Percentiles rank a stretch among this genome's conserved stretches.
Conservation (phyloP, 1,140 invertebrate species). For the Glomeris maerens region DNA sequence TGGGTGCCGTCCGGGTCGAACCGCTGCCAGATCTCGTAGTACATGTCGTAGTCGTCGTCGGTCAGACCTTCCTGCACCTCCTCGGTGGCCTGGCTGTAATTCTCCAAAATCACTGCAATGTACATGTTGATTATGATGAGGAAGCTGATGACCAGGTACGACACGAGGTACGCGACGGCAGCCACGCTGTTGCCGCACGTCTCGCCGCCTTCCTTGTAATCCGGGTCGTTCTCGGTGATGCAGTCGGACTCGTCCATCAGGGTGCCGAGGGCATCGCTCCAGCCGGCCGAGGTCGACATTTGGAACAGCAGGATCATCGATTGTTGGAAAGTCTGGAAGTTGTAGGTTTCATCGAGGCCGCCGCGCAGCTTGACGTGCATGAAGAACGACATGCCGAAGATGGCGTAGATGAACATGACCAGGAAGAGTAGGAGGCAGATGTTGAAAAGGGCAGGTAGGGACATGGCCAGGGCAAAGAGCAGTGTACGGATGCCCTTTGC, state of each 20-base stretch:
- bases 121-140: constrained; percentile 99
- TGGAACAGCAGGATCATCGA: constrained; percentile 95
- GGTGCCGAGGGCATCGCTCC: constrained; percentile 87
- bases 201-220: constrained; percentile 68
- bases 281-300: constrained; percentile 97
- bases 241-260: constrained; percentile 93
- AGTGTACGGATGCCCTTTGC: constrained; percentile 94
- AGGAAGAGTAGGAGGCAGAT: constrained; percentile 94
- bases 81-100: constrained; percentile 94
- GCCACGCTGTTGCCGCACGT: constrained; percentile 85
- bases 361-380: constrained; percentile 84
- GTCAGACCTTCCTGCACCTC: constrained; percentile 96
- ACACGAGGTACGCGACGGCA: constrained; percentile 84
- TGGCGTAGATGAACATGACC: constrained; percentile 98
- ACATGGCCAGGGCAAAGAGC: constrained; percentile 94
- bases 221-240: constrained; percentile 64
- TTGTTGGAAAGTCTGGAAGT: constrained; percentile 96
- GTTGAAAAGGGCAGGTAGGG: constrained; percentile 93
- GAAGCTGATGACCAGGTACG: constrained; percentile 94
- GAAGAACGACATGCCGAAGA: constrained; percentile 99
- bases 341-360: constrained; percentile 91
- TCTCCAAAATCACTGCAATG: constrained; percentile 97
- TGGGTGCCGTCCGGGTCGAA: constrained; percentile 96
- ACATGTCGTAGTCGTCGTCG: constrained; percentile 98
- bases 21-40: constrained; percentile 98